These are phyloP conservation scores for Nycteola revayana DNA, from an alignment of 2,888 invertebrate species.

Conservation along the genomic window DNA sequence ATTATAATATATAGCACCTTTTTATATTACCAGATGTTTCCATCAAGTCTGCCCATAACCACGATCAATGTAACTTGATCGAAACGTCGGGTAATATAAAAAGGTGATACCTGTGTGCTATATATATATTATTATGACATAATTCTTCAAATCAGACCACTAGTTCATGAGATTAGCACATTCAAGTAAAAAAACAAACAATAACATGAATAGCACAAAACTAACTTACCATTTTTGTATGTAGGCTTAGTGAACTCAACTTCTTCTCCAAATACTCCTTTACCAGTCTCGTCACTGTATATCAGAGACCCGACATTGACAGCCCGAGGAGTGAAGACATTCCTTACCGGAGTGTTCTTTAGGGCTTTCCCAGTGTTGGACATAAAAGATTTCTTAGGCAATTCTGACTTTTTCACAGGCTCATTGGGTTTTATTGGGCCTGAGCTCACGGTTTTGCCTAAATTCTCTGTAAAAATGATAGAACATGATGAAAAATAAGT, in stretches of 20 bases:
- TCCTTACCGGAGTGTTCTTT: constrained; percentile 57
- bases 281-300: constrained; percentile 54
- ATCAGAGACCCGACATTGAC: constrained; percentile 61
- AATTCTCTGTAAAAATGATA: constrained; percentile 52
- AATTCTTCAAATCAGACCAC: too few species aligned
- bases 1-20: too few species aligned
- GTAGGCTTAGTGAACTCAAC: constrained; percentile 62
- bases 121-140: too few species aligned
- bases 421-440: constrained; percentile 66
- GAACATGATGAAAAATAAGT: too few species aligned
- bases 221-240: constrained; percentile 50
- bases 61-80: too few species aligned
- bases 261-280: constrained; percentile 45
- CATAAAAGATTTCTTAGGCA: constrained; percentile 63
- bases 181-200: too few species aligned
- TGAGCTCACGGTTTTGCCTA: constrained; percentile 56
- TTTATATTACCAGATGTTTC: too few species aligned
- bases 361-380: constrained; percentile 64
- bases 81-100: too few species aligned
- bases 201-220: too few species aligned
- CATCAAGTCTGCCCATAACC: too few species aligned
- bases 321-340: constrained; percentile 57
- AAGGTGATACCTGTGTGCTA: too few species aligned
- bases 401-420: constrained; percentile 56
- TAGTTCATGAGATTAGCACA: too few species aligned